Evolutionary conservation across 2,113 vertebrate genomes (phyloP).

Genomic region (Engraulis encrasicolus): DNA sequence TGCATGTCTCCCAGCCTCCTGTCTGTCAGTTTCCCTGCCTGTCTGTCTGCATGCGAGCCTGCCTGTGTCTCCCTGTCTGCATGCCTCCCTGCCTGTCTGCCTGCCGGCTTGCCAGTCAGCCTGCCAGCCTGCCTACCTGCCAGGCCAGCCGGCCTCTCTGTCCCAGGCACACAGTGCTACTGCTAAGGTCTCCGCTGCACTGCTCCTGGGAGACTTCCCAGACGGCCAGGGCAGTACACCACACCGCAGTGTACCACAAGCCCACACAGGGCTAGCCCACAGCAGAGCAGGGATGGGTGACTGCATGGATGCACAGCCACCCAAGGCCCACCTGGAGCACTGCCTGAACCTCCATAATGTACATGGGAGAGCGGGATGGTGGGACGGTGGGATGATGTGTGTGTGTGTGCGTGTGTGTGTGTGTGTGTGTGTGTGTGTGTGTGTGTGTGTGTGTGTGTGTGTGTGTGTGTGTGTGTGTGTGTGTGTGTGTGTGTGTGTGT

Average conservation of each 20-base stretch:
- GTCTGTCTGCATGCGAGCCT: background rate
- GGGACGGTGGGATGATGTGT: too few species aligned
- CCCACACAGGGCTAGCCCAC: background rate
- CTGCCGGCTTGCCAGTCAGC: background rate
- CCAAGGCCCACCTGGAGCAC: background rate
- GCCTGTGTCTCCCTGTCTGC: background rate
- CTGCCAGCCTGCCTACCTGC: background rate
- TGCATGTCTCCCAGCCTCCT: background rate
- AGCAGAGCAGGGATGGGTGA: background rate
- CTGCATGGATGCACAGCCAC: too few species aligned
- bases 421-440: too few species aligned
- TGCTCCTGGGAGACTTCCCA: background rate
- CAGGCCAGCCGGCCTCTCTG: too few species aligned
- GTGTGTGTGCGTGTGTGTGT: too few species aligned
- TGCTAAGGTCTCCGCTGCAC: background rate
- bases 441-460: too few species aligned
- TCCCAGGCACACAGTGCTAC: background rate
- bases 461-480: too few species aligned
- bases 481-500: background rate
- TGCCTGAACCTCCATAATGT: background rate
- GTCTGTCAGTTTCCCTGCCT: background rate
- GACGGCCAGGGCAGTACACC: too few species aligned
- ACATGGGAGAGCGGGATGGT: background rate
- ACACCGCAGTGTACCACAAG: background rate
- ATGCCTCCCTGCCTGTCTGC: background rate